These are phyloP conservation scores for Adineta ricciae DNA, from an alignment of 2,888 invertebrate species.

Conservation along the genomic window DNA sequence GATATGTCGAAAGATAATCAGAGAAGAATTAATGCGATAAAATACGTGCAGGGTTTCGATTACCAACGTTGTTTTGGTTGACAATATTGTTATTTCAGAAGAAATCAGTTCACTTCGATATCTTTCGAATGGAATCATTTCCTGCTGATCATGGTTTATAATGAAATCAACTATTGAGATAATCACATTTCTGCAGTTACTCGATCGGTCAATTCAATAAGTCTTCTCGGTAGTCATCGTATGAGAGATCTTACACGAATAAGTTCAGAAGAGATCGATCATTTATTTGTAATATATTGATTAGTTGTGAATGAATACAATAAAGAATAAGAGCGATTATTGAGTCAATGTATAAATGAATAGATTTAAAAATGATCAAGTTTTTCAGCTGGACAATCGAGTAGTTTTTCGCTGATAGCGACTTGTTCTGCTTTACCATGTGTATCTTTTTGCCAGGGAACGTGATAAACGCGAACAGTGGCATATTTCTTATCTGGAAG, in stretches of 20 bases:
- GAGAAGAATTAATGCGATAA: too few species aligned
- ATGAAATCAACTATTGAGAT: neutral
- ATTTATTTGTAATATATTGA: neutral
- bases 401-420: neutral
- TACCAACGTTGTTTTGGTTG: too few species aligned
- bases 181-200: neutral
- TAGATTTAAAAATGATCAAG: neutral
- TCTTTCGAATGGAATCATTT: too few species aligned
- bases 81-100: too few species aligned
- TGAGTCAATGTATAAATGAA: neutral
- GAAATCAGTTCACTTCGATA: too few species aligned
- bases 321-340: too few species aligned
- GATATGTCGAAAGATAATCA: too few species aligned
- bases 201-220: neutral
- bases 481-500: neutral
- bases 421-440: neutral
- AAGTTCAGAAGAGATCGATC: too few species aligned
- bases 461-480: neutral
- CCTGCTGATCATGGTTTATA: neutral
- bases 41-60: too few species aligned
- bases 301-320: neutral
- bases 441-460: neutral
- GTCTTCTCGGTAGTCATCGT: too few species aligned
- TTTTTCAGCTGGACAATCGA: neutral
- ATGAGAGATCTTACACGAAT: too few species aligned